Evolutionary conservation across 2,888 invertebrate species (phyloP), one percentile per base, ranked within the genome.

Genomic region (Mythimna pallens): DNA sequence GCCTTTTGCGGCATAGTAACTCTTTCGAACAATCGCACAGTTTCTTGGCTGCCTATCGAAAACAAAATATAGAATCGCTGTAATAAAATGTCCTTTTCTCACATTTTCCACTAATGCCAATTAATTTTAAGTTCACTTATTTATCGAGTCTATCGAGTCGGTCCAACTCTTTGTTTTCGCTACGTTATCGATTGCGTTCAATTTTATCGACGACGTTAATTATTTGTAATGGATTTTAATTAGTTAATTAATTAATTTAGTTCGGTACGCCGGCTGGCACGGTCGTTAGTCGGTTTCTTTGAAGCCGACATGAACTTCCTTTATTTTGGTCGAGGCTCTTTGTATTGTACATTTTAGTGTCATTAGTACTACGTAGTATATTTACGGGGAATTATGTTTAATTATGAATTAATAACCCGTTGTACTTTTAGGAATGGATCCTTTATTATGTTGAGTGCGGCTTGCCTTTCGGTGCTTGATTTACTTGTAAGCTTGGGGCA

Each of bases 221-320:
- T 91, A 90, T 89, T 91, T 90, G 90, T 90, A 91, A 91, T 91
- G 93, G 94, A 89, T 92, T 93, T 92, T 94, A 94, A 94, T 94
- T 93, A 94, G 94, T 93, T 94, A 93, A 94, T 94, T 93, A 93
- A 93, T 93, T 94, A 92, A 93, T 93, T 93, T 93, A 92, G 92
- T 93, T 91, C 89, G 88, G 85, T 80, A 82, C 85, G 80, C 85
- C 86, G 86, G 83, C 85, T 86, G 85, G 87, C 83, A 87, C 85
- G 88, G 88, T 86, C 86, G 85, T 87, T 85, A 93, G 86, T 80
- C 86, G 93, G 93, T 88, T 88, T 89, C 93, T 94, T 94, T 94
- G 94, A 93, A 87, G 90, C 87, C 86, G 80, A 78, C 87, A 86
- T 86, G 82, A 82, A 87, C 88, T 89, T 89, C 87, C 89, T 89